A percentile compares a stretch with the other conserved stretches of the same genome.
phyloP scores from a whole-genome alignment of 2,113 vertebrate genomes.

The Diadophis punctatus region DNA sequence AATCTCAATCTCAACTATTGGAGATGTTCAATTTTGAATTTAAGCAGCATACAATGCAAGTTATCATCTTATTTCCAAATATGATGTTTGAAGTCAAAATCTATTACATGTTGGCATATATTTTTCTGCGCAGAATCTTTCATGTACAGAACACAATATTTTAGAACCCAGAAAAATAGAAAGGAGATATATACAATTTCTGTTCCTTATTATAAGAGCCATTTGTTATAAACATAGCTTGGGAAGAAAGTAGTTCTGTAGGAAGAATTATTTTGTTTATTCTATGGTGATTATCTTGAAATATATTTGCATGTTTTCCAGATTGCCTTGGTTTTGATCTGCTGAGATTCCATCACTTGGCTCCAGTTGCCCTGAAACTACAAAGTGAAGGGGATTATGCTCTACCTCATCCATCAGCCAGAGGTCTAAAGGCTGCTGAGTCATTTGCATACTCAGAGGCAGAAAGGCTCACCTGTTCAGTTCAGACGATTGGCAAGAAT shows the following conservation, averaged over 20 bases:
- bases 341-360: background rate
- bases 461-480: background rate
- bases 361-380: background rate
- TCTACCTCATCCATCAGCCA: background rate
- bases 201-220: background rate
- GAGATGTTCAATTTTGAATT: background rate
- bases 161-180: background rate
- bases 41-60: background rate
- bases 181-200: background rate
- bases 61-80: background rate
- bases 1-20: background rate
- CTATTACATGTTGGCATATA: background rate
- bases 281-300: background rate
- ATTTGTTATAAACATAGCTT: background rate
- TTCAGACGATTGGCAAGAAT: background rate
- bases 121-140: background rate
- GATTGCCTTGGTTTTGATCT: background rate
- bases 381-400: background rate
- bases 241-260: background rate
- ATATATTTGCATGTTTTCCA: background rate
- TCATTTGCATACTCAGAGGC: background rate
- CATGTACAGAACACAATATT: background rate
- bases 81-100: background rate
- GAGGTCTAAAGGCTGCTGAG: background rate
- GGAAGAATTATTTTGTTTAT: constrained; percentile 10